Evolutionary conservation across 1,140 invertebrate species (phyloP).

Genomic region (Drosophila parabipectinata): DNA sequence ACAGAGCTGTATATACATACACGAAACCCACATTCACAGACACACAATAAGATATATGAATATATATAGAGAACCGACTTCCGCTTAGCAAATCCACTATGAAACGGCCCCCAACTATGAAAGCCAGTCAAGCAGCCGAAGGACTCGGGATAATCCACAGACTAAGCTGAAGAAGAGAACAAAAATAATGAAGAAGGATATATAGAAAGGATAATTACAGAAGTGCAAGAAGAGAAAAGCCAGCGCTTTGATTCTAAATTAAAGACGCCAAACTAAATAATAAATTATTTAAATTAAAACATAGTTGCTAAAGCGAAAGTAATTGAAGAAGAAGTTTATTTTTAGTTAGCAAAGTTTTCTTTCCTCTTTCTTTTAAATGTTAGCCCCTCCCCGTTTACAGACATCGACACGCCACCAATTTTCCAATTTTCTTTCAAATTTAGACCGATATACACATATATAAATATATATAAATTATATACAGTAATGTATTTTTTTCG

Average conservation of each 20-base stretch:
- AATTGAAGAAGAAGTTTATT: conserved; percentile 33
- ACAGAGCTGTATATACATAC: conserved; percentile 62
- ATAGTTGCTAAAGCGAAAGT: conserved; percentile 49
- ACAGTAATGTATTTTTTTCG: conserved; percentile 37
- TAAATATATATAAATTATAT: conserved; percentile 10
- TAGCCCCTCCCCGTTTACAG: conserved; percentile 5
- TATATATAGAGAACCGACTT: conserved; percentile 63
- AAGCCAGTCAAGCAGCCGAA: conserved; percentile 34
- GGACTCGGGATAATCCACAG: conserved; percentile 18
- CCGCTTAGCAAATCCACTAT: conserved; percentile 64
- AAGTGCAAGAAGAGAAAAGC: conserved; percentile 21
- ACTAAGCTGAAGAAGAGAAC: background rate
- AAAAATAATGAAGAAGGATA: conserved; percentile 5
- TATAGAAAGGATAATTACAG: conserved; percentile 2
- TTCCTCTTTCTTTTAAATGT: conserved; percentile 33
- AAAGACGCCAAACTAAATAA: conserved; percentile 52
- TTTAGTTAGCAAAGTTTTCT: conserved; percentile 75
- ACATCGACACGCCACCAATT: background rate
- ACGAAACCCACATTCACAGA: conserved; percentile 21
- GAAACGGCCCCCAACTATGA: conserved; percentile 44
- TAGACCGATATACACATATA: conserved; percentile 1
- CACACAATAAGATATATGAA: conserved; percentile 37
- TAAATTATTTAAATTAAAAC: conserved; percentile 49
- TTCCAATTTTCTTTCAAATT: conserved; percentile 15
- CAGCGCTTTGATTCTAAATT: conserved; percentile 73